Base-by-base conservation (phyloP, 2,797 vertebrate genomes). In the Hypotaenidia okinawae region DNA sequence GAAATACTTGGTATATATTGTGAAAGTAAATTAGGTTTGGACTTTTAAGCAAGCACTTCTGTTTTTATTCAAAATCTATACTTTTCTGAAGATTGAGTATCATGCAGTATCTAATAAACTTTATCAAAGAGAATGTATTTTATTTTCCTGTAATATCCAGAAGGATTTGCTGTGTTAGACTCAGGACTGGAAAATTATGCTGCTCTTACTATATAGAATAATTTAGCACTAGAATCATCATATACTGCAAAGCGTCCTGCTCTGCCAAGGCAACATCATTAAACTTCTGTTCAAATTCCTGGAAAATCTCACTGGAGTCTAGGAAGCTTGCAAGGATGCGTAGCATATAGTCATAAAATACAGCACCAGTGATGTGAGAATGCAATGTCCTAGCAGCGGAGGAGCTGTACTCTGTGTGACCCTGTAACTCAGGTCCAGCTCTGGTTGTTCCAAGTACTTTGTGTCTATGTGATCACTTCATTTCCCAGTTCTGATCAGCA, bases 281-380 rank as follows among this genome's bases (percentile, higher is more conserved):
- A 54, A 93, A 87, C 35, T 79, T 73, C 72, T 87, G 23, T 73
- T 89, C n/a, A 75, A 27, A 69, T 90, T 96, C 75, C 58, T 80
- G 47, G 73, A 93, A 94, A 67, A 87, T 45, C 63, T 89, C 30
- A 37, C 47, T 47, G 17, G 35, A 85, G 13, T 67, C 41, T 90
- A 69, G 32, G 75, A 92, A 75, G 52, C 55, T 73, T 94, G 41
- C 58, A 75, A 75, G 54, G 18, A n/a, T 76, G 73, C 11, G 39
- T 76, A 41, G n/a, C 22, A 54, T 54, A 30, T 32, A 63, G 47
- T 66, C 24, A 49, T 81, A 81, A 89, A 93, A 73, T 19, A 39
- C 14, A 84, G 61, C 37, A 77, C 11, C 47, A 77, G 14, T 16
- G 47, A 88, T 82, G 45, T 25, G n/a, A 84, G 70, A 90, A 87